A percentile compares a stretch with the other conserved stretches of the same genome.
Evolutionary conservation across 2,113 vertebrate species (phyloP).

Genomic region (human (Homo sapiens)): GRCh38 chr14:47052001-47052500

Average conservation of each 20-base stretch:
- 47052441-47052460: not conserved
- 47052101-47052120: not conserved
- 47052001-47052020: not conserved
- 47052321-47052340: not conserved
- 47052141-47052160: not conserved
- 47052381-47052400: not conserved
- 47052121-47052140: not conserved
- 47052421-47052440: not conserved
- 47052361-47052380: not conserved
- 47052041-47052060: slow-evolving; percentile 14
- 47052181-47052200: not conserved
- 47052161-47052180: not conserved
- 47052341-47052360: not conserved
- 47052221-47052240: not conserved
- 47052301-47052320: not conserved
- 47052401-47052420: not conserved
- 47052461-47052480: not conserved
- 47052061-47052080: not conserved
- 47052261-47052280: not conserved
- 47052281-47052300: not conserved
- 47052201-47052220: not conserved
- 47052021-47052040: not conserved
- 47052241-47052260: not conserved
- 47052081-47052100: not conserved
- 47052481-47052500: not conserved